Evolutionary conservation across 2,797 vertebrate species (phyloP).

Genomic region (Artibeus jamaicensis): DNA sequence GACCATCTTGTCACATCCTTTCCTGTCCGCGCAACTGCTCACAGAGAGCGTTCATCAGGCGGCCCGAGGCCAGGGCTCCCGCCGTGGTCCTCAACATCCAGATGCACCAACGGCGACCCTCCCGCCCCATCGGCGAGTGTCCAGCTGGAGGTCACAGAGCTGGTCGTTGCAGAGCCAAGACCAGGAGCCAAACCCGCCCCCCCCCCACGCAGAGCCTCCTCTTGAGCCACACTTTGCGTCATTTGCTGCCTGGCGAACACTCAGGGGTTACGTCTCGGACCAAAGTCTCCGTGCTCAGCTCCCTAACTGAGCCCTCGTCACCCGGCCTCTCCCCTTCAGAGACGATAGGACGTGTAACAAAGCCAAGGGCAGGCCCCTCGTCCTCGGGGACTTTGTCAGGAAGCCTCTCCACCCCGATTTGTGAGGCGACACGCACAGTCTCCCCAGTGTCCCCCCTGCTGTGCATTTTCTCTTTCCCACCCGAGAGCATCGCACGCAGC

Average conservation of each 20-base stretch:
- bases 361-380: background rate
- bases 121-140: fast-evolving
- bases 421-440: fast-evolving
- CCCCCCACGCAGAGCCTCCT: too few species aligned
- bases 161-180: background rate
- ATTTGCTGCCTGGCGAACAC: fast-evolving
- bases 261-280: fast-evolving
- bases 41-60: too few species aligned
- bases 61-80: background rate
- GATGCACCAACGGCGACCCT: background rate
- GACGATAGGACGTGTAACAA: background rate
- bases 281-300: background rate
- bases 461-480: too few species aligned
- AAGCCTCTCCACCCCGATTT: fast-evolving
- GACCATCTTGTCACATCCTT: background rate
- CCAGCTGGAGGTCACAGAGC: background rate
- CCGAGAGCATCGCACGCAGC: background rate
- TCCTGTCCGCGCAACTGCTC: fast-evolving
- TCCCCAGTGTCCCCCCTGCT: fast-evolving
- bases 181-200: fast-evolving
- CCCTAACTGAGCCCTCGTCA: background rate
- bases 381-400: fast-evolving
- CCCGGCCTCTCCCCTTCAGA: background rate
- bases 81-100: background rate
- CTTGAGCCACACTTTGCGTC: background rate